phyloP scores from a whole-genome alignment of 2,888 invertebrate genomes.

The Eumerus sabulonum region DNA sequence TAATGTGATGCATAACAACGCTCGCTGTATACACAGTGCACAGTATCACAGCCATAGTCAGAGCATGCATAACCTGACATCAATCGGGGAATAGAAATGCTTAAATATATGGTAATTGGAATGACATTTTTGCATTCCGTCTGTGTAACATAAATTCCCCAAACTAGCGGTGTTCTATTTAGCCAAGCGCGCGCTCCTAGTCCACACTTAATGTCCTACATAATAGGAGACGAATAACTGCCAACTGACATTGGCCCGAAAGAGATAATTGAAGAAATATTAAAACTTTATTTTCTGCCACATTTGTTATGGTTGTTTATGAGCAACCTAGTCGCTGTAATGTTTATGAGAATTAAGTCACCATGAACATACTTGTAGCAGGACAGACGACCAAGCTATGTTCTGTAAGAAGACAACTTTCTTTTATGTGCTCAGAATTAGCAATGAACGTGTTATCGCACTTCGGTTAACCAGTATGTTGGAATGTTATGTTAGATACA shows the following conservation, averaged over 20 bases:
- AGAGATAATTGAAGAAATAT: constrained; percentile 45
- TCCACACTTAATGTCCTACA: neutral
- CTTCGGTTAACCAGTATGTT: constrained; percentile 25
- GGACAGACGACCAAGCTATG: constrained; percentile 23
- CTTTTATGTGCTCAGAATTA: constrained; percentile 59
- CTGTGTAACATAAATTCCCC: constrained; percentile 52
- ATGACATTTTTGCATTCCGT: constrained; percentile 32
- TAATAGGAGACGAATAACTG: constrained; percentile 48
- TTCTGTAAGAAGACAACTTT: constrained; percentile 57
- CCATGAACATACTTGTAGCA: constrained; percentile 22
- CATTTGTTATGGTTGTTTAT: constrained; percentile 22
- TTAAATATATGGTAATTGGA: too few species aligned
- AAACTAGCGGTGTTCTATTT: constrained; percentile 55
- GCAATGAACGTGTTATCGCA: constrained; percentile 61
- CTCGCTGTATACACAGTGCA: too few species aligned
- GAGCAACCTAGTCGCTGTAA: neutral
- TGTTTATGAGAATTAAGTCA: constrained; percentile 61
- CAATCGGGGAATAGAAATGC: too few species aligned
- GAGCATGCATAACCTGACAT: too few species aligned
- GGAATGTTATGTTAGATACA: constrained; percentile 45
- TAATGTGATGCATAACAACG: too few species aligned
- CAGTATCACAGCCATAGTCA: too few species aligned
- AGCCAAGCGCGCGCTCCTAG: neutral
- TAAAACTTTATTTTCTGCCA: constrained; percentile 35
- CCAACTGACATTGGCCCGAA: constrained; percentile 2